Evolutionary conservation across 2,113 vertebrate genomes (phyloP), one percentile per base, ranked within the genome.

Genomic region (Rhinolophus sinicus): DNA sequence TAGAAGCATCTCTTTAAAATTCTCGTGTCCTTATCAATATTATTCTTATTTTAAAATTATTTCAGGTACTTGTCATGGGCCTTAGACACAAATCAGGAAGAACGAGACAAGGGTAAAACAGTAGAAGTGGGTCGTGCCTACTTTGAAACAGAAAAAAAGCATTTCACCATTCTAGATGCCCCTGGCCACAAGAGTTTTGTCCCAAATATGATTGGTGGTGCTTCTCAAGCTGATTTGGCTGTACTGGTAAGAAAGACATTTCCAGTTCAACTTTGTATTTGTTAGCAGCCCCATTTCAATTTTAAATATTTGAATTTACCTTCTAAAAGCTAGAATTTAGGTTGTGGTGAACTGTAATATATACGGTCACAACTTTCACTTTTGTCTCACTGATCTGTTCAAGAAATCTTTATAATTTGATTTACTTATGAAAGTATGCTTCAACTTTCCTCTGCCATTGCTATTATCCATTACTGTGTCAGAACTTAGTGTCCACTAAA

Each of bases 181-280:
- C 99, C 99, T 2, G 99, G 99, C 87, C 99, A 99, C 98, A 99
- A 99, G 98, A 99, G 99, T 98, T 99, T 99, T 97, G 99, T 99
- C 88, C 99, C 98, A 87, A 99, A 99, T 98, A 99, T 99, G 99
- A 99, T 99, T 64, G 99, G 99, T 72, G 99, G 99, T 38, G 99
- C 99, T 78, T 99, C 99, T 69, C 99, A 99, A 98, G 99, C 99
- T 83, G 99, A 99, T 97, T 98, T 99, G 98, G 99, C 99, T 90
- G 99, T 99, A 28, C 98, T 99, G 99, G 99, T 99, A 98, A 99
- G 99, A 94, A 70, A 88, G 72, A 78, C 18, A 80, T 81, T 97
- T 90, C 14, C 6, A 54, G 1, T 38, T 58, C 22, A 78, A 47
- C n/a, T 83, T 6, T 38, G 1, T 90, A 54, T 88, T 88, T 94